Evolutionary conservation across 2,797 vertebrate species (phyloP).

Genomic region (Hippocampus kuda): DNA sequence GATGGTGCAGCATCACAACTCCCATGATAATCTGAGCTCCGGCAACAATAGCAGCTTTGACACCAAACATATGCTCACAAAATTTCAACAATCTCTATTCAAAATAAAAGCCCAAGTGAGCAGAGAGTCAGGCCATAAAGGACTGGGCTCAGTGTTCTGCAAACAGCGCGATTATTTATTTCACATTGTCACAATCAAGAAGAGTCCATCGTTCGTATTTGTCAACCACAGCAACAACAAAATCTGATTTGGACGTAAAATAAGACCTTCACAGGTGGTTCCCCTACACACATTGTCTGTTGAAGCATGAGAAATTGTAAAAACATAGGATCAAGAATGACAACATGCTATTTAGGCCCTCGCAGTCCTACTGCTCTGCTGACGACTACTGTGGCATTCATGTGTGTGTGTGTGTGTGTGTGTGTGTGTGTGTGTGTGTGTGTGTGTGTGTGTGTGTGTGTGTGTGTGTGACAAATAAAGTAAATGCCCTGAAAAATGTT

Average conservation of each 20-base stretch:
- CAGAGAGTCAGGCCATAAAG: not conserved
- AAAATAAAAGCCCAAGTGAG: not conserved
- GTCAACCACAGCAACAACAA: not conserved
- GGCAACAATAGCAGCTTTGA: not conserved
- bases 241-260: not conserved
- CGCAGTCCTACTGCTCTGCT: too few species aligned
- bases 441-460: too few species aligned
- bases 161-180: not conserved
- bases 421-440: too few species aligned
- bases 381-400: not conserved
- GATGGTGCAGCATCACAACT: not conserved
- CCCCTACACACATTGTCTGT: conserved; percentile 3
- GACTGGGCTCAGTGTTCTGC: not conserved
- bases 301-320: not conserved
- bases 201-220: not conserved
- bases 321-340: not conserved
- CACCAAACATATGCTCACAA: not conserved
- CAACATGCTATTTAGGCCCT: not conserved
- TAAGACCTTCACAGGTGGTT: not conserved
- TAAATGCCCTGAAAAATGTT: not conserved
- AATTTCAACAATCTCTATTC: not conserved
- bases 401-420: too few species aligned
- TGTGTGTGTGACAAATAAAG: not conserved
- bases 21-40: not conserved
- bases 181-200: not conserved